Percentiles rank a stretch among this genome's conserved stretches.
Conservation (phyloP, 64 coral and sea anemone species). For the Stichodactyla helianthus region DNA sequence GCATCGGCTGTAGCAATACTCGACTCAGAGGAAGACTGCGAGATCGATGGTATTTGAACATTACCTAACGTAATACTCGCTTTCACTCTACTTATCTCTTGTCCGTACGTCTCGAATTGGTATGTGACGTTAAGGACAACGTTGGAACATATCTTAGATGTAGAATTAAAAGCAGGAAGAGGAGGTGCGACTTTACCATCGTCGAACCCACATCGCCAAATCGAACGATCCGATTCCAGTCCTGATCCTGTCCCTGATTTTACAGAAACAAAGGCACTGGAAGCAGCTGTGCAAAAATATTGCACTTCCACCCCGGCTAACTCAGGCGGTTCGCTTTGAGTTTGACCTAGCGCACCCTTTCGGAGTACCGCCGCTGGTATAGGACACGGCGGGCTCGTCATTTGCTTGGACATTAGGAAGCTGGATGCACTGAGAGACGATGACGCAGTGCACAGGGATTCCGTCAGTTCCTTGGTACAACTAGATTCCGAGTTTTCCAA, state of each 20-base stretch:
- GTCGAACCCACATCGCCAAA: conserved; percentile 64
- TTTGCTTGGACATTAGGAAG: conserved; percentile 52
- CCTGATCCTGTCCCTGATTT: background rate
- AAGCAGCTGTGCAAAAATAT: conserved; percentile 53
- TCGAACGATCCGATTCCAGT: background rate
- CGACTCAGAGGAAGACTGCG: background rate
- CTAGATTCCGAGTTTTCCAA: conserved; percentile 51
- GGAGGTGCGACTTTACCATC: conserved; percentile 62
- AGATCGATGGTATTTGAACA: conserved; percentile 19
- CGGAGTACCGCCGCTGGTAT: conserved; percentile 54
- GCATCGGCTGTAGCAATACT: conserved; percentile 14
- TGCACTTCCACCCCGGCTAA: conserved; percentile 55
- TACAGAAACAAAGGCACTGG: conserved; percentile 9
- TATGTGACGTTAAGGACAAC: conserved; percentile 63
- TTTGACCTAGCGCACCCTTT: conserved; percentile 48
- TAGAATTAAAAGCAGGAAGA: conserved; percentile 48
- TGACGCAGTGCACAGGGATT: conserved; percentile 44
- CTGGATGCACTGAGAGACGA: conserved; percentile 68
- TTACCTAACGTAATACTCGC: conserved; percentile 49
- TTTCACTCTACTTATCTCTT: conserved; percentile 45
- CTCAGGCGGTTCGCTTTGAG: conserved; percentile 27
- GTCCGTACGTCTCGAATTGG: conserved; percentile 35
- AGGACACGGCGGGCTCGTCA: conserved; percentile 41
- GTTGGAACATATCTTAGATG: conserved; percentile 47
- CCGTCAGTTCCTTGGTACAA: conserved; percentile 48